A percentile compares a stretch with the other conserved stretches of the same genome.
These are phyloP conservation scores for Propithecus deckenii DNA, from an alignment of 2,797 vertebrate genomes.

Conservation along the genomic window DNA sequence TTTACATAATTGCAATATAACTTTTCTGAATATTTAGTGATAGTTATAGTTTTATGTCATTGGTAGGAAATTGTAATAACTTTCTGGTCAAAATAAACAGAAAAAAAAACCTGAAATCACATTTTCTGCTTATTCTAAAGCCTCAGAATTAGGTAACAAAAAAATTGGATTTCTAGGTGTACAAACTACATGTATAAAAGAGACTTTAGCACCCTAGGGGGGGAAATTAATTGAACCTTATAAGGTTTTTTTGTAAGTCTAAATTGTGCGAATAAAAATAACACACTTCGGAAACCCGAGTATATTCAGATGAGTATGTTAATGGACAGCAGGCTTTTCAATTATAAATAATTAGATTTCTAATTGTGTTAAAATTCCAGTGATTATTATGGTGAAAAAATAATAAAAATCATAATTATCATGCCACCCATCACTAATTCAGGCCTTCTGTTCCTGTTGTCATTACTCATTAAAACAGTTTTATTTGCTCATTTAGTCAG, in stretches of 20 bases:
- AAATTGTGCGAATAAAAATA: constrained; percentile 25
- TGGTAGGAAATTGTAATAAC: neutral
- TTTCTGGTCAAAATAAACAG: neutral
- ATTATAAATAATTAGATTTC: constrained; percentile 52
- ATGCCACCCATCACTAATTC: neutral
- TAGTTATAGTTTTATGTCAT: neutral
- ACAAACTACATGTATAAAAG: neutral
- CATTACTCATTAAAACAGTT: neutral
- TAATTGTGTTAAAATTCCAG: constrained; percentile 46
- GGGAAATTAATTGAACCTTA: neutral
- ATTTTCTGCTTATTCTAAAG: neutral
- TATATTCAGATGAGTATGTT: neutral
- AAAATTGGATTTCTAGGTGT: neutral
- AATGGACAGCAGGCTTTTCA: neutral
- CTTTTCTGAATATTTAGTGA: neutral
- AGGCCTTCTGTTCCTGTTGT: neutral
- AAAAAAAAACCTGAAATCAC: neutral
- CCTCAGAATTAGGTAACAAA: neutral
- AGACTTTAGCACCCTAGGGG: neutral
- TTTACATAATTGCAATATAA: constrained; percentile 20
- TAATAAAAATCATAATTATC: constrained; percentile 28
- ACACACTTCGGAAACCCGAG: neutral
- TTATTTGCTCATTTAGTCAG: neutral
- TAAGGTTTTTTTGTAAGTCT: neutral
- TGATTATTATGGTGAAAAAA: constrained; percentile 6